Base-by-base conservation (phyloP, 2,113 vertebrate species). In the Thymallus thymallus region DNA sequence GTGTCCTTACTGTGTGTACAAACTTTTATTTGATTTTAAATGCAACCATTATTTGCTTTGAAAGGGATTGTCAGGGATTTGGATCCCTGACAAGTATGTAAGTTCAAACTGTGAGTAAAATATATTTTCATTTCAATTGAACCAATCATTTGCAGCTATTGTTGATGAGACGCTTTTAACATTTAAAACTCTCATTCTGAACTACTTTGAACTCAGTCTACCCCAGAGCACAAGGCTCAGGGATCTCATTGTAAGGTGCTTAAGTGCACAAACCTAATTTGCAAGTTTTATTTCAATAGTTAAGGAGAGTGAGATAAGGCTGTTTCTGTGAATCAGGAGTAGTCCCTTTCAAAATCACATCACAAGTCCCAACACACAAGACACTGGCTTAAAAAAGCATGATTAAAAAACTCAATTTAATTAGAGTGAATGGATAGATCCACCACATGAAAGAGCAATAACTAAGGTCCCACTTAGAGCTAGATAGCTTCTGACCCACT, bases 391-490 rank as follows among this genome's bases (percentile, higher is more conserved):
- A 92, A 91, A 91, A 84, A 88, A 92, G 90, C 84, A 90, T 89
- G 93, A 93, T 91, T 92, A 91, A 93, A 93, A 93, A 92, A 85
- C 87, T 91, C 90, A 92, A 93, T 94, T 93, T 94, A 94, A 94
- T 94, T 93, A 93, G 87, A 88, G 87, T 85, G 90, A 92, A 91
- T 90, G 87, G 88, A 88, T 90, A 91, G 91, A 92, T 92, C 88
- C 82, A 88, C 75, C 89, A 92, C 89, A 90, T 91, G 89, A 92
- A 92, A 92, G 91, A 90, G 87, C 90, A 90, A 90, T 92, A 91
- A 92, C 89, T 90, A 91, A 90, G 88, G 87, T 91, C 88, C 90
- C 86, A 90, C 90, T 93, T 91, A 90, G 89, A 82, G 86, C 87
- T 84, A 82, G 88, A 90, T 91, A 93, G 88, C 35, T 35, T 35